A percentile compares a stretch with the other conserved stretches of the same genome.
Evolutionary conservation across 1,140 invertebrate genomes (phyloP).

Genomic region (Hylyphantes graminicola): DNA sequence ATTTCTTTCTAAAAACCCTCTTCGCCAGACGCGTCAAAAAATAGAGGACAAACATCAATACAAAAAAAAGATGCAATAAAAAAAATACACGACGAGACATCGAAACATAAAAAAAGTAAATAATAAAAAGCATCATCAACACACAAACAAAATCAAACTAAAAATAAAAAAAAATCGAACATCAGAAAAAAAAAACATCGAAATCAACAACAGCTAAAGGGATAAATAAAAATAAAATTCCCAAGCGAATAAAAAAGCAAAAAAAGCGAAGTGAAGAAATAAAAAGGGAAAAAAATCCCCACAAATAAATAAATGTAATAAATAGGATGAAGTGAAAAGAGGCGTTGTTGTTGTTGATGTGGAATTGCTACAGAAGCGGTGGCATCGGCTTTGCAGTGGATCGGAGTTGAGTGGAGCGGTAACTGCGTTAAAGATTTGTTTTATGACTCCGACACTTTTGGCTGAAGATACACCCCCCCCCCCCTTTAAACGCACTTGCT

Average conservation of each 20-base stretch:
- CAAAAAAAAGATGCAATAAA: neutral
- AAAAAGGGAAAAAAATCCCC: neutral
- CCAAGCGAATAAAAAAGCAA: neutral
- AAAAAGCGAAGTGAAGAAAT: neutral
- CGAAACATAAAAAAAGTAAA: slow-evolving; percentile 17
- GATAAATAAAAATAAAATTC: slow-evolving; percentile 20
- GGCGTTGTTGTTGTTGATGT: slow-evolving; percentile 47
- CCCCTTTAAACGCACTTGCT: slow-evolving; percentile 54
- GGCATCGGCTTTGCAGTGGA: slow-evolving; percentile 54
- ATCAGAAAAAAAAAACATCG: slow-evolving; percentile 31
- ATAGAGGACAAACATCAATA: slow-evolving; percentile 1
- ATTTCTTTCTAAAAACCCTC: slow-evolving; percentile 35
- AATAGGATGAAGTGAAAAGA: slow-evolving; percentile 44
- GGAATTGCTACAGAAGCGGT: slow-evolving; percentile 54
- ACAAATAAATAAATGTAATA: slow-evolving; percentile 61
- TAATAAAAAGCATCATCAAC: neutral
- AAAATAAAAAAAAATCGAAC: slow-evolving; percentile 22
- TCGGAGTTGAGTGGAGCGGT: slow-evolving; percentile 57
- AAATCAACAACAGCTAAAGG: slow-evolving; percentile 42
- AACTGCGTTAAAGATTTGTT: slow-evolving; percentile 61
- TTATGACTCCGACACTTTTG: slow-evolving; percentile 58
- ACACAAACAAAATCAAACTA: neutral
- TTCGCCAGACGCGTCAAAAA: slow-evolving; percentile 2
- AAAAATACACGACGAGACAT: slow-evolving; percentile 11
- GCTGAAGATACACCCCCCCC: slow-evolving; percentile 44